phyloP scores from a whole-genome alignment of 2,888 invertebrate genomes.

The Melanotus villosus region DNA sequence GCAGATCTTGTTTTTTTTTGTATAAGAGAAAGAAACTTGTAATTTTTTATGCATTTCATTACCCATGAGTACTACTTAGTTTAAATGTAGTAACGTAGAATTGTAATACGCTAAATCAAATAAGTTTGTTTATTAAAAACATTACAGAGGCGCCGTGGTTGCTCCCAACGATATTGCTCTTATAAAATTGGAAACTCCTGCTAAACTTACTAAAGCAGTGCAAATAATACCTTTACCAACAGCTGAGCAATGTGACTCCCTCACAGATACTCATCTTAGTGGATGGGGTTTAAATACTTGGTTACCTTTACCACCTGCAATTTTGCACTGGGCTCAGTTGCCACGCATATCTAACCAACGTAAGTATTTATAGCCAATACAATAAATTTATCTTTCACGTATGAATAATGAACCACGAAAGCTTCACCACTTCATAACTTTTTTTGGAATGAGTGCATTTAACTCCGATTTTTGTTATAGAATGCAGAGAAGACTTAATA shows the following conservation, averaged over 20 bases:
- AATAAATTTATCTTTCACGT: too few species aligned
- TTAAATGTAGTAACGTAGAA: too few species aligned
- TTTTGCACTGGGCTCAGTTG: not conserved
- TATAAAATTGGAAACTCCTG: not conserved
- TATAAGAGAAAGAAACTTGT: too few species aligned
- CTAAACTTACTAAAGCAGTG: slow-evolving; percentile 1
- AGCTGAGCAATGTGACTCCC: not conserved
- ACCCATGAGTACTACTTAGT: too few species aligned
- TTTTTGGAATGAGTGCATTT: too few species aligned
- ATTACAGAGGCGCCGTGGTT: not conserved
- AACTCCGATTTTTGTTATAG: too few species aligned
- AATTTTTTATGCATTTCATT: too few species aligned
- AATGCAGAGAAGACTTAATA: slow-evolving; percentile 7
- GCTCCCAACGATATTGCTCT: slow-evolving; percentile 23
- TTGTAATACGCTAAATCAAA: not conserved
- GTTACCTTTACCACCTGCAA: slow-evolving; percentile 1
- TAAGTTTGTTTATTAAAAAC: not conserved
- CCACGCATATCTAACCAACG: slow-evolving; percentile 10
- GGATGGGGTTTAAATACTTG: slow-evolving; percentile 22
- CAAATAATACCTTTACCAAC: slow-evolving; percentile 12
- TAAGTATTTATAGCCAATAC: not conserved
- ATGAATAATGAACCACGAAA: too few species aligned
- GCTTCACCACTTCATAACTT: too few species aligned
- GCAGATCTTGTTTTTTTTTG: too few species aligned
- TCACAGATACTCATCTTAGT: not conserved